phyloP scores from a whole-genome alignment of 1,140 invertebrate species.

The Triops cancriformis region DNA sequence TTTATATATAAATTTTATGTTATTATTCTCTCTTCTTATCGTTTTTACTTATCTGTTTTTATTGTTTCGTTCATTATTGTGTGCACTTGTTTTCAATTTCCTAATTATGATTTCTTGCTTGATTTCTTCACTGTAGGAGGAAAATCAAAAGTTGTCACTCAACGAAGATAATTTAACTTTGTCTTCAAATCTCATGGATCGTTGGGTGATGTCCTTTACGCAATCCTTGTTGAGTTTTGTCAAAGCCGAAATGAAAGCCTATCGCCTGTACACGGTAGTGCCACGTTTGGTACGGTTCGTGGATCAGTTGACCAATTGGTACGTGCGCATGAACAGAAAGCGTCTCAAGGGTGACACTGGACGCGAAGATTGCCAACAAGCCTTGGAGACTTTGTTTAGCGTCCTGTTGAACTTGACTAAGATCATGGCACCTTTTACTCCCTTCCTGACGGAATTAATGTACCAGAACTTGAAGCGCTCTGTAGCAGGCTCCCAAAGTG shows the following conservation, averaged over 20 bases:
- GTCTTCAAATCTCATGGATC: conserved; percentile 83
- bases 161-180: conserved; percentile 37
- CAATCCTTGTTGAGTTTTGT: conserved; percentile 85
- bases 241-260: conserved; percentile 85
- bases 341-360: conserved; percentile 77
- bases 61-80: too few relatives aligned
- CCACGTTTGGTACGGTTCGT: conserved; percentile 90
- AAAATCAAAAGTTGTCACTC: conserved; percentile 44
- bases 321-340: conserved; percentile 91
- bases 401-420: conserved; percentile 82
- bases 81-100: too few relatives aligned
- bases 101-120: too few relatives aligned
- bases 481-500: conserved; percentile 35
- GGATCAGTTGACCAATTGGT: conserved; percentile 97
- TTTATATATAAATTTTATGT: conserved; percentile 46
- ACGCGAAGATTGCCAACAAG: conserved; percentile 64
- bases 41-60: too few relatives aligned
- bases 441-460: conserved; percentile 93
- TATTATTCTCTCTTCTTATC: conserved; percentile 34
- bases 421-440: conserved; percentile 95
- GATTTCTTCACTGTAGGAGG: conserved; percentile 42
- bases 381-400: conserved; percentile 77
- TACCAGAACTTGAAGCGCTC: conserved; percentile 71
- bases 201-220: conserved; percentile 94
- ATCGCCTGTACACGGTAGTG: conserved; percentile 90